A percentile compares a stretch with the other conserved stretches of the same genome.
Evolutionary conservation across 2,888 invertebrate genomes (phyloP).

Genomic region (Venustoraphidia nigricollis): DNA sequence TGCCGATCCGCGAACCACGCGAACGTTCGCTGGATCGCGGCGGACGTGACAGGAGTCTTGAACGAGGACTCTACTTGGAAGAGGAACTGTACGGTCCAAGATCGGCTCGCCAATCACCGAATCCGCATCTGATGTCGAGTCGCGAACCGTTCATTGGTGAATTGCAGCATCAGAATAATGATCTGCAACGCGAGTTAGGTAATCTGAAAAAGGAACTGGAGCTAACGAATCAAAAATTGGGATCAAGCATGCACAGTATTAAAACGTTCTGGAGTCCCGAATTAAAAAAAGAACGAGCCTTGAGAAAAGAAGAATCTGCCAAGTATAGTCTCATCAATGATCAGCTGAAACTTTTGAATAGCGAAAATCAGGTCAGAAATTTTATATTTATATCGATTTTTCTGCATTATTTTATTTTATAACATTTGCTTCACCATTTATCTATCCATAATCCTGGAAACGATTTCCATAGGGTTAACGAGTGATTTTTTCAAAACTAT

Average conservation of each 20-base stretch:
- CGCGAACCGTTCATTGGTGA: slow-evolving; percentile 60
- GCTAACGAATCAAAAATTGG: slow-evolving; percentile 91
- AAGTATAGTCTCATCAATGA: slow-evolving; percentile 94
- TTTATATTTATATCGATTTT: slow-evolving; percentile 9
- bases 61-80: slow-evolving; percentile 52
- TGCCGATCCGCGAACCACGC: slow-evolving; percentile 65
- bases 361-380: slow-evolving; percentile 77
- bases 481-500: too few relatives aligned
- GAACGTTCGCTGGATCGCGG: slow-evolving; percentile 47
- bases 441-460: too few relatives aligned
- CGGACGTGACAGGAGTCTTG: slow-evolving; percentile 46
- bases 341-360: slow-evolving; percentile 88
- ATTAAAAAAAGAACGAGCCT: slow-evolving; percentile 91
- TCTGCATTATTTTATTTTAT: too few relatives aligned
- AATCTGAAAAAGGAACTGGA: slow-evolving; percentile 88
- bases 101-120: slow-evolving; percentile 56
- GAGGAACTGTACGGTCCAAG: slow-evolving; percentile 49
- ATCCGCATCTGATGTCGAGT: slow-evolving; percentile 39
- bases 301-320: slow-evolving; percentile 94
- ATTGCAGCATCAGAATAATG: slow-evolving; percentile 85
- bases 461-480: too few relatives aligned
- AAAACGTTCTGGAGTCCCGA: slow-evolving; percentile 99
- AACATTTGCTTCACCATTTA: too few relatives aligned
- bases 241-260: slow-evolving; percentile 98
- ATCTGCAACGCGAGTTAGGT: slow-evolving; percentile 82